Base-by-base conservation (phyloP, 2,888 invertebrate genomes). In the Selenia dentaria region DNA sequence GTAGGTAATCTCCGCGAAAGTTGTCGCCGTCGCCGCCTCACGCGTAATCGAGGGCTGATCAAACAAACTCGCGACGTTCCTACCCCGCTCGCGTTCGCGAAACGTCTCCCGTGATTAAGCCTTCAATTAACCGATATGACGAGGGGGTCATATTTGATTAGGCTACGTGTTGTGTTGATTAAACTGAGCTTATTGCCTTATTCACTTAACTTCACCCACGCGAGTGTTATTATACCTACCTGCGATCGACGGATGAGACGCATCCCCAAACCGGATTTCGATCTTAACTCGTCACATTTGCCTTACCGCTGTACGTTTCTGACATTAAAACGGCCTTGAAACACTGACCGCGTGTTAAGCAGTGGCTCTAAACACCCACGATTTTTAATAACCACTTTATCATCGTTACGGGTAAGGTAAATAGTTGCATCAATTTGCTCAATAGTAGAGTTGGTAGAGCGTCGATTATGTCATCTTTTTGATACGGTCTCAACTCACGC, bases 121-220 rank as follows among this genome's bases (percentile, higher is more conserved):
- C 83, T 87, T 87, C 86, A 85, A 86, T 88, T 88, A 87, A 84
- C 70, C 79, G 76, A 83, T 86, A 85, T 85, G 83, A 83, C 83
- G 80, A 82, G 81, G 78, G 87, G 82, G 80, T 86, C 83, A 88
- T 89, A 87, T 90, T 89, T 88, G 88, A 88, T 88, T 87, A 90
- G 82, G 79, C 78, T 80, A 83, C 80, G 79, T 80, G 85, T 86
- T 84, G 81, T 85, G 85, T 87, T 86, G 83, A 88, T 89, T 88
- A 88, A 88, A 87, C 80, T 74, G 74, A 87, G 82, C 83, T 85
- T 86, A 87, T 88, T 88, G 84, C 83, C 79, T 81, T 84, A 86
- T 82, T 83, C 81, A 79, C 77, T 84, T 79, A 74, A 72, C 65
- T 67, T 68, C 76, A 66, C 73, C 74, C 72, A 74, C 76, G 66